Percentiles rank a stretch among this genome's conserved stretches.
Evolutionary conservation across 2,797 vertebrate genomes (phyloP).

Genomic region (Microchirus variegatus): DNA sequence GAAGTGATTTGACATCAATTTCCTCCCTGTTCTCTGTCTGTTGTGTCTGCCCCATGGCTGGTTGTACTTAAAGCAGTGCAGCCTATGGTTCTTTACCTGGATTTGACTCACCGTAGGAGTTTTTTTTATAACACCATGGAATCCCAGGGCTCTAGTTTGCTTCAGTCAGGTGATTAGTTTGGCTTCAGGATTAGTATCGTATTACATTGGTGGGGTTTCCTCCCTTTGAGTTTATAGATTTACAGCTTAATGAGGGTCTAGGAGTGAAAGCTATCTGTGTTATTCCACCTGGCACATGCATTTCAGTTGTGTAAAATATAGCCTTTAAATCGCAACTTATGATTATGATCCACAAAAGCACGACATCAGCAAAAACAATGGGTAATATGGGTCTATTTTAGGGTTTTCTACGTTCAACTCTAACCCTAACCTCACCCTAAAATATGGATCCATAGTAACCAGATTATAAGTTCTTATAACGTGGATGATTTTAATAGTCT

Average conservation of each 20-base stretch:
- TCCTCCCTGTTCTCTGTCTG: slow-evolving; percentile 58
- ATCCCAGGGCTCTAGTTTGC: slow-evolving; percentile 43
- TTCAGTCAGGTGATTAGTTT: slow-evolving; percentile 50
- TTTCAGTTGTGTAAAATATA: neutral
- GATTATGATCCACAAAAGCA: too few species aligned
- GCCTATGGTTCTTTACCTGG: neutral
- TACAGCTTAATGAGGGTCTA: slow-evolving; percentile 12
- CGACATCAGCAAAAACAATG: too few species aligned
- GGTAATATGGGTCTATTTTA: too few species aligned
- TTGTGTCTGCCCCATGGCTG: slow-evolving; percentile 76
- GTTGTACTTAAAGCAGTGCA: slow-evolving; percentile 18
- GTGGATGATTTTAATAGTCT: too few species aligned
- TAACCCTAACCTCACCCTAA: too few species aligned
- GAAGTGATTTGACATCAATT: slow-evolving; percentile 76
- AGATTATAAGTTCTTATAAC: too few species aligned
- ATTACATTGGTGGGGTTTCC: slow-evolving; percentile 54
- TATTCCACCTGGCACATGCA: neutral
- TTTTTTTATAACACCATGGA: slow-evolving; percentile 37
- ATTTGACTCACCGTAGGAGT: slow-evolving; percentile 12
- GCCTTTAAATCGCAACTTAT: too few species aligned
- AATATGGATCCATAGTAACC: too few species aligned
- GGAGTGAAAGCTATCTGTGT: neutral
- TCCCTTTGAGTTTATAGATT: slow-evolving; percentile 16
- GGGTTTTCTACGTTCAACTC: too few species aligned
- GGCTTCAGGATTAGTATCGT: slow-evolving; percentile 54